Evolutionary conservation across 1,140 invertebrate genomes (phyloP).

Genomic region (Pogonognathellus flavescens): DNA sequence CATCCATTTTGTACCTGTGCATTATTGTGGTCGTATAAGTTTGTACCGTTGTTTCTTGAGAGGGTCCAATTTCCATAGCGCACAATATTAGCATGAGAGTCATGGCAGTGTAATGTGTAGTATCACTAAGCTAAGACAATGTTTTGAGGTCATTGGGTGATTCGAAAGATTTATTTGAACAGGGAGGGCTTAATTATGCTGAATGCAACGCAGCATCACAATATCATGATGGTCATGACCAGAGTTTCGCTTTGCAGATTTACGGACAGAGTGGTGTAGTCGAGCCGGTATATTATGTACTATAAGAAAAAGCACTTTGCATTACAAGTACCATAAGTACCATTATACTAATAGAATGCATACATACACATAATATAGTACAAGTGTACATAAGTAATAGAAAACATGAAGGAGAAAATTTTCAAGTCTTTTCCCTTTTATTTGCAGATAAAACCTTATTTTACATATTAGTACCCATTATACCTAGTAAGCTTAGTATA

Average conservation of each 20-base stretch:
- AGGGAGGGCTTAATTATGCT: slow-evolving; percentile 39
- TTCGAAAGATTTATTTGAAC: slow-evolving; percentile 51
- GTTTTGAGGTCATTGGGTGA: slow-evolving; percentile 53
- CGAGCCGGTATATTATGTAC: background rate
- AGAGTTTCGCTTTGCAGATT: slow-evolving; percentile 26
- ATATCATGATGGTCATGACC: slow-evolving; percentile 16
- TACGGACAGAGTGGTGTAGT: background rate
- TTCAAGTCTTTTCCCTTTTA: background rate
- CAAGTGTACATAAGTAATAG: background rate
- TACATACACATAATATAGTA: background rate
- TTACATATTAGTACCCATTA: background rate
- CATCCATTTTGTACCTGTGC: no score
- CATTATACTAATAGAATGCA: background rate
- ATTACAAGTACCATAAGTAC: background rate
- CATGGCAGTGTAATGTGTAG: background rate
- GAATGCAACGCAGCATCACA: background rate
- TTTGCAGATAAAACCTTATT: slow-evolving; percentile 8
- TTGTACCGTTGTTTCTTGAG: no score
- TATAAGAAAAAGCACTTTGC: background rate
- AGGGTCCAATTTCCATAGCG: no score
- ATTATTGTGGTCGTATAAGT: no score
- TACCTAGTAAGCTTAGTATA: background rate
- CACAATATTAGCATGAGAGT: no score
- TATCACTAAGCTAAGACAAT: background rate
- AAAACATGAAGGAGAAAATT: slow-evolving; percentile 22